Evolutionary conservation across 2,797 vertebrate genomes (phyloP).

Genomic region (Melanotaenia trifasciata): DNA sequence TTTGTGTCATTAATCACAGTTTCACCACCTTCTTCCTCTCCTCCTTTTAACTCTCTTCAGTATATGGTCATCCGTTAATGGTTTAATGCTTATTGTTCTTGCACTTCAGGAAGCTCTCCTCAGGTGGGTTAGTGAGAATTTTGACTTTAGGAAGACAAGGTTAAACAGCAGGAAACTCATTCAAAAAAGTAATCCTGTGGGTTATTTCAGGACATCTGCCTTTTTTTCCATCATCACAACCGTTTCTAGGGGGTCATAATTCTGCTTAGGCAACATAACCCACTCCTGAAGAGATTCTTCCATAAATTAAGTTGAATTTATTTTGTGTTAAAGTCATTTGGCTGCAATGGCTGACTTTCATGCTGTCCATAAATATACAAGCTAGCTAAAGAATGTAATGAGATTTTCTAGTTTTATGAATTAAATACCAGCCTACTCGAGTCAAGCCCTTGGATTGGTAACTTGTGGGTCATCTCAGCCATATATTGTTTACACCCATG

Average conservation of each 20-base stretch:
- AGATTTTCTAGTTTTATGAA: constrained; percentile 22
- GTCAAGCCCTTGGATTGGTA: background rate
- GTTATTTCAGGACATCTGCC: constrained; percentile 58
- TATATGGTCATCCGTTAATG: constrained; percentile 10
- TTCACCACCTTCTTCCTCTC: background rate
- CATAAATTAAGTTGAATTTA: background rate
- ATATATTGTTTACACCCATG: background rate
- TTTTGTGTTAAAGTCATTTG: background rate
- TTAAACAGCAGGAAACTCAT: constrained; percentile 19
- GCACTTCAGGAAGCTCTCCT: constrained; percentile 16
- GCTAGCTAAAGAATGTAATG: constrained; percentile 42
- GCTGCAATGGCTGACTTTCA: constrained; percentile 17
- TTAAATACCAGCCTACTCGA: constrained; percentile 20
- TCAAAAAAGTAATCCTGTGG: constrained; percentile 4
- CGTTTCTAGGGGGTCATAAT: background rate
- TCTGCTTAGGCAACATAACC: background rate
- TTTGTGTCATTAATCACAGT: constrained; percentile 3
- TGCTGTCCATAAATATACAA: constrained; percentile 45
- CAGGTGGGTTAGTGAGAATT: constrained; percentile 5
- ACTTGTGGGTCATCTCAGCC: constrained; percentile 13
- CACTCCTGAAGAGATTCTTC: background rate
- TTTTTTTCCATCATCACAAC: constrained; percentile 16
- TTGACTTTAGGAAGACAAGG: constrained; percentile 29
- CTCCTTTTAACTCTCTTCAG: background rate
- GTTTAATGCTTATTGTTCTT: constrained; percentile 22